Evolutionary conservation across 2,797 vertebrate genomes (phyloP), one percentile per base, ranked within the genome.

Genomic region (Peromyscus aztecus): DNA sequence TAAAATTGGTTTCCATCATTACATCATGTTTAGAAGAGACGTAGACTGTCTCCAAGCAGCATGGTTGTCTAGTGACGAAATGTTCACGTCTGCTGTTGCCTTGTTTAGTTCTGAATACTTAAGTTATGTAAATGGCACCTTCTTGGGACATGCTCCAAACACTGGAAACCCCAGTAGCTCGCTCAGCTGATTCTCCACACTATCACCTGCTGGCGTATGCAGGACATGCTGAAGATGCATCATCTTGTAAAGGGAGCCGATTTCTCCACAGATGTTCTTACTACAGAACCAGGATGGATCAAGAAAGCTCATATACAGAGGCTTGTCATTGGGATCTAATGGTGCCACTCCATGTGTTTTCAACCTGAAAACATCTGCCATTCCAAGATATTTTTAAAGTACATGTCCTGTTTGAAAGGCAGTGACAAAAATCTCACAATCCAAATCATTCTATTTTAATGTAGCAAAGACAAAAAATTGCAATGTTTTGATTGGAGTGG

Each of bases 341-440:
- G 75, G 43, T n/a, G 80, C 67, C 31, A 87, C n/a, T 37, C 0
- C 24, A 34, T 93, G 9, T 75, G 57, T 40, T 40, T 93, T 84
- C 37, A 90, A 77, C 29, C 91, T 97, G 94, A 97, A 96, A 96
- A 91, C 96, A 94, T 14, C 65, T 83, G 82, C 85, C 23, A 2
- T 86, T 82, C 81, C 90, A 88, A 61, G 63, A 90, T 96, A 67
- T 96, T 97, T 97, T 93, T 86, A 87, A 93, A 97, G 88, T 19
- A 2, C 71, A 27, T 57, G 14, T 63, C 82, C 94, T 80, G 55
- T 94, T 94, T 83, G 84, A 96, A 55, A 97, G 40, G 83, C 82
- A 88, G 73, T 61, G 80, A 91, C 89, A 78, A 97, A 57, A 94
- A 85, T 95, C 77, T 94, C 95, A 80, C 85, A 80, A 88, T 73